phyloP scores from a whole-genome alignment of 2,888 invertebrate genomes.

The Sphaeridia pumilis region DNA sequence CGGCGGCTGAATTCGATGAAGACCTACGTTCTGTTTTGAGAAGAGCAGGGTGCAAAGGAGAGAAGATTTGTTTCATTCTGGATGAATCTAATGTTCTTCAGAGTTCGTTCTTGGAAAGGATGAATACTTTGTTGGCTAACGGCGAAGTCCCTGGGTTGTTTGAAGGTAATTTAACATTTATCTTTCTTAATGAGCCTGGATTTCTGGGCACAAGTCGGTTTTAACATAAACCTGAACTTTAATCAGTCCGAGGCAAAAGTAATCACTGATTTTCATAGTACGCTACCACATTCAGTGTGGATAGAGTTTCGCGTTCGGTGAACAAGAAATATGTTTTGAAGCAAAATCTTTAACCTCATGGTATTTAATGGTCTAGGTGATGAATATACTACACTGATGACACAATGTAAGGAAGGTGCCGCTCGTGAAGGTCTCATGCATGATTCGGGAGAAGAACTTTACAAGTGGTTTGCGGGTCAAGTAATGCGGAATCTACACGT shows the following conservation, averaged over 20 bases:
- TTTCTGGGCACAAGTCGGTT: too few relatives aligned
- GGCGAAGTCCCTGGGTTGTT: slow-evolving; percentile 94
- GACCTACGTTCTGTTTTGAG: slow-evolving; percentile 81
- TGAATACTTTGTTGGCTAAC: slow-evolving; percentile 97
- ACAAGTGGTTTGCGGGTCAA: slow-evolving; percentile 99
- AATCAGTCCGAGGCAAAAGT: too few relatives aligned
- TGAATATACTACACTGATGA: slow-evolving; percentile 97
- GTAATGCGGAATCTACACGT: slow-evolving; percentile 99
- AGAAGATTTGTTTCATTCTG: slow-evolving; percentile 97
- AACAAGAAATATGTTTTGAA: too few relatives aligned
- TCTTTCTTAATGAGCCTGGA: too few relatives aligned
- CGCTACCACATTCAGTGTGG: too few relatives aligned
- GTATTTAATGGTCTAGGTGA: slow-evolving; percentile 50
- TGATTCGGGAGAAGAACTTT: slow-evolving; percentile 94
- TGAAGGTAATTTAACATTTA: slow-evolving; percentile 44
- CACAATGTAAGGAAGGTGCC: slow-evolving; percentile 98
- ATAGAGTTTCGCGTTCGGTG: too few relatives aligned
- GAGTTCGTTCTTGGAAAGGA: slow-evolving; percentile 95
- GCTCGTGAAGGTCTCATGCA: slow-evolving; percentile 96
- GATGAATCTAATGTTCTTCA: slow-evolving; percentile 99
- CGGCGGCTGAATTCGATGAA: slow-evolving; percentile 97
- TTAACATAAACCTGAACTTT: too few relatives aligned
- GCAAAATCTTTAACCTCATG: too few relatives aligned
- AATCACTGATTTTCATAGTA: too few relatives aligned
- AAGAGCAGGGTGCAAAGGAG: slow-evolving; percentile 83